phyloP scores from a whole-genome alignment of 92 coral and sea anemone species.

The Bergia puertoricense region DNA sequence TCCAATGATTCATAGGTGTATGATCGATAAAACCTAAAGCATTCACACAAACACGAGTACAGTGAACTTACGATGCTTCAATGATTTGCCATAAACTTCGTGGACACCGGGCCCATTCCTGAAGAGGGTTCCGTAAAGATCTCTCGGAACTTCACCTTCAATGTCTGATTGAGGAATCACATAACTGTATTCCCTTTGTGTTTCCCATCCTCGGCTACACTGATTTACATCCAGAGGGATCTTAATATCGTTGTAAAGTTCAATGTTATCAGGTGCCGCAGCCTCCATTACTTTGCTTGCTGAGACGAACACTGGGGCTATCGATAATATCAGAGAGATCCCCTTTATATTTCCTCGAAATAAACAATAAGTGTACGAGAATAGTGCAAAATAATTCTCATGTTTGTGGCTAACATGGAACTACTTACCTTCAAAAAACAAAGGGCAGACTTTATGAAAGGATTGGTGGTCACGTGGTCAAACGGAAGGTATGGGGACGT shows the following conservation, averaged over 20 bases:
- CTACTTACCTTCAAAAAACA: no score
- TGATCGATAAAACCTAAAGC: background rate
- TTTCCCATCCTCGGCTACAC: conserved; percentile 82
- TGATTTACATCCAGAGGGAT: conserved; percentile 61
- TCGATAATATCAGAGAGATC: no score
- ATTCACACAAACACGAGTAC: background rate
- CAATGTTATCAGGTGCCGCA: background rate
- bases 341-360: no score
- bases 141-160: conserved; percentile 77
- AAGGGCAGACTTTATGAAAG: no score
- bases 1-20: no score
- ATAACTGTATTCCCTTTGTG: conserved; percentile 77
- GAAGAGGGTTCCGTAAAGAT: conserved; percentile 76
- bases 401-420: no score
- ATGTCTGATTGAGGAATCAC: conserved; percentile 78
- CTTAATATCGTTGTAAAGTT: conserved; percentile 37
- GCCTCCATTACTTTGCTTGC: background rate
- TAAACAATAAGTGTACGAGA: no score
- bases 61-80: conserved; percentile 68
- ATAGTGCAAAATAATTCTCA: no score
- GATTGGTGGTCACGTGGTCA: no score
- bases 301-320: no score
- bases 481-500: no score
- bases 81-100: conserved; percentile 74
- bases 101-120: conserved; percentile 85